These are phyloP conservation scores for Dromius quadrimaculatus DNA, from an alignment of 2,888 invertebrate species.

Conservation along the genomic window DNA sequence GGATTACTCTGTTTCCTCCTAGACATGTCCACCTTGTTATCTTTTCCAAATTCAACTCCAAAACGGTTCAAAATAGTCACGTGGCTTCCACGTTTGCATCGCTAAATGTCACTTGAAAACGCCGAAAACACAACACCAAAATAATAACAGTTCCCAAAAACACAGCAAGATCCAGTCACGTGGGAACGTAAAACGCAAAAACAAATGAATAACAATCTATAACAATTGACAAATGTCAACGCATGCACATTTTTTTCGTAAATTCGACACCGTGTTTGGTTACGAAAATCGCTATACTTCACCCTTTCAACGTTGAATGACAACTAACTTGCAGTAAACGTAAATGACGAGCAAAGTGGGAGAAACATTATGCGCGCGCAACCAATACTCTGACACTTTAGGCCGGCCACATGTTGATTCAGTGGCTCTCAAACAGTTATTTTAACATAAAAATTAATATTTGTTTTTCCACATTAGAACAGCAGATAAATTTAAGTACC, in stretches of 20 bases:
- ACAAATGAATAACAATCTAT: not conserved
- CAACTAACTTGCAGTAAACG: constrained; percentile 25
- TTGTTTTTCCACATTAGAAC: no score
- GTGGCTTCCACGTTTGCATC: constrained; percentile 38
- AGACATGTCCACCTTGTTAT: constrained; percentile 75
- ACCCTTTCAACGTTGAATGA: constrained; percentile 24
- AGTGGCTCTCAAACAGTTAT: constrained; percentile 2
- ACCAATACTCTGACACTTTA: constrained; percentile 3
- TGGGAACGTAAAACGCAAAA: constrained; percentile 6
- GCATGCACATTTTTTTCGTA: constrained; percentile 43
- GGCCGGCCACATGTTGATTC: constrained; percentile 22
- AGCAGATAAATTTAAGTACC: no score
- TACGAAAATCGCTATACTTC: constrained; percentile 1
- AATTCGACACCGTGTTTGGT: constrained; percentile 21
- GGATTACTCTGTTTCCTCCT: constrained; percentile 96
- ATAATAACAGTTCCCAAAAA: constrained; percentile 19
- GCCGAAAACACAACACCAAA: constrained; percentile 42
- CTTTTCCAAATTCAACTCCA: constrained; percentile 42
- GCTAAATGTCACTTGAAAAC: constrained; percentile 35
- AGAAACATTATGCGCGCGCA: constrained; percentile 28
- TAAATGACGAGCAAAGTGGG: constrained; percentile 4
- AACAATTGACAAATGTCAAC: constrained; percentile 23
- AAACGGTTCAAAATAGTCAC: constrained; percentile 40
- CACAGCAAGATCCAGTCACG: constrained; percentile 27
- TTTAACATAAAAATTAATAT: no score